These are phyloP conservation scores for Nineta flava DNA, from an alignment of 2,888 invertebrate species.

Conservation along the genomic window DNA sequence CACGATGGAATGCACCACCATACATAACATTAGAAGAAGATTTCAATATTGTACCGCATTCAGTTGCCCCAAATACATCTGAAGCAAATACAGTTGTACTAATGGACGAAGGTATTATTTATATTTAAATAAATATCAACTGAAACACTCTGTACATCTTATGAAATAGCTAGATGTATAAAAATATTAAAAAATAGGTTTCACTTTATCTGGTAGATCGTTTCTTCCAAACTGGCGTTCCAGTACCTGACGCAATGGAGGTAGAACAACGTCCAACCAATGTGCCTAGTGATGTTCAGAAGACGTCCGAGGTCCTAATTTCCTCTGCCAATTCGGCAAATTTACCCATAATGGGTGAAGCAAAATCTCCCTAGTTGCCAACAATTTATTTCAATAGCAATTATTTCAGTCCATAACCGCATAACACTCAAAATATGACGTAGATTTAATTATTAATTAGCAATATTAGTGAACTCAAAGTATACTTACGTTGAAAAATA, in stretches of 20 bases:
- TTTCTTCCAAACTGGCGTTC: slow-evolving; percentile 45
- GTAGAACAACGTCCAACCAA: slow-evolving; percentile 4
- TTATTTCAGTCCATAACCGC: neutral
- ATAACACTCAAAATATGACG: neutral
- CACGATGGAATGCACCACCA: slow-evolving; percentile 75
- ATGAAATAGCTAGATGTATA: neutral
- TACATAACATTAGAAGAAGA: slow-evolving; percentile 87
- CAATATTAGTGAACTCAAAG: neutral
- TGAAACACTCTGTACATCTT: too few relatives aligned
- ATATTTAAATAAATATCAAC: too few relatives aligned
- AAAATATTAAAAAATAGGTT: neutral
- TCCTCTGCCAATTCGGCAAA: slow-evolving; percentile 1
- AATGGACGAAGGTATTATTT: slow-evolving; percentile 57
- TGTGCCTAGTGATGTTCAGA: slow-evolving; percentile 3
- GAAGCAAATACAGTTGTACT: slow-evolving; percentile 55
- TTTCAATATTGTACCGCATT: slow-evolving; percentile 81
- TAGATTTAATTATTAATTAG: neutral
- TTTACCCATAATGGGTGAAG: neutral
- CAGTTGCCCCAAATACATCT: slow-evolving; percentile 39
- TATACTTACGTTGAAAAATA: neutral
- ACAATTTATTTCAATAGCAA: too few relatives aligned
- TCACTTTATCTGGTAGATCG: slow-evolving; percentile 31
- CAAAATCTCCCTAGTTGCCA: slow-evolving; percentile 1
- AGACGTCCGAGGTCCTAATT: slow-evolving; percentile 3
- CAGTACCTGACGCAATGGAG: slow-evolving; percentile 38